phyloP scores from a whole-genome alignment of 1,140 invertebrate species.

The Macrocentrus cingulum region DNA sequence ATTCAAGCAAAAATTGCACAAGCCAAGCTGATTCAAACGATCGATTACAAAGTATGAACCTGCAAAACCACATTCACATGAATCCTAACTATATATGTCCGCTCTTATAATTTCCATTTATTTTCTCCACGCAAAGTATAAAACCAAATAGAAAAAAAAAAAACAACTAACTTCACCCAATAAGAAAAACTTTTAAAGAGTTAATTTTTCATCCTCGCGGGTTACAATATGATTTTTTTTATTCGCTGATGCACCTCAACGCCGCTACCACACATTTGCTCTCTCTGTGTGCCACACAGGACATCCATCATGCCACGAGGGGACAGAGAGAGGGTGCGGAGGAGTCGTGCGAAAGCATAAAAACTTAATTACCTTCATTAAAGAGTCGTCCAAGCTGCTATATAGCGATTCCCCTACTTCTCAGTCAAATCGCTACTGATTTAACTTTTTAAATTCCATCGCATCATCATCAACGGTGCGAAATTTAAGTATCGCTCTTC shows the following conservation, averaged over 20 bases:
- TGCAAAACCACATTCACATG: conserved; percentile 43
- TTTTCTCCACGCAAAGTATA: conserved; percentile 30
- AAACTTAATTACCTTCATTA: conserved; percentile 61
- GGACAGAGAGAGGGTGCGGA: conserved; percentile 39
- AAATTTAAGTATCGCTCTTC: too few species aligned
- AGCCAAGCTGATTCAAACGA: conserved; percentile 34
- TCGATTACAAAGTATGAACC: conserved; percentile 45
- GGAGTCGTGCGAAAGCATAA: conserved; percentile 43
- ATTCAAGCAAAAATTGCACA: conserved; percentile 26
- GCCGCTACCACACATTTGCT: conserved; percentile 36
- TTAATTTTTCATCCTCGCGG: conserved; percentile 53
- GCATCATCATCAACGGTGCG: too few species aligned
- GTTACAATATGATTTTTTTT: background rate
- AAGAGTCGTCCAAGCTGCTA: conserved; percentile 40
- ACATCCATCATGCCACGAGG: conserved; percentile 49
- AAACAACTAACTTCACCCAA: too few species aligned
- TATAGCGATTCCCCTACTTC: background rate
- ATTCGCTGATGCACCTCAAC: conserved; percentile 34
- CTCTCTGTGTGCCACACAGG: conserved; percentile 17
- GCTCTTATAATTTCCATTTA: conserved; percentile 34
- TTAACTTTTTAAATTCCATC: background rate
- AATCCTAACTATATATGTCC: background rate
- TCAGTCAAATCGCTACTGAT: background rate
- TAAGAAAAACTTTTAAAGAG: conserved; percentile 40
- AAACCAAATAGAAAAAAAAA: conserved; percentile 31